Base-by-base conservation (phyloP, 2,888 invertebrate species). In the Pyrocoelia pectoralis region DNA sequence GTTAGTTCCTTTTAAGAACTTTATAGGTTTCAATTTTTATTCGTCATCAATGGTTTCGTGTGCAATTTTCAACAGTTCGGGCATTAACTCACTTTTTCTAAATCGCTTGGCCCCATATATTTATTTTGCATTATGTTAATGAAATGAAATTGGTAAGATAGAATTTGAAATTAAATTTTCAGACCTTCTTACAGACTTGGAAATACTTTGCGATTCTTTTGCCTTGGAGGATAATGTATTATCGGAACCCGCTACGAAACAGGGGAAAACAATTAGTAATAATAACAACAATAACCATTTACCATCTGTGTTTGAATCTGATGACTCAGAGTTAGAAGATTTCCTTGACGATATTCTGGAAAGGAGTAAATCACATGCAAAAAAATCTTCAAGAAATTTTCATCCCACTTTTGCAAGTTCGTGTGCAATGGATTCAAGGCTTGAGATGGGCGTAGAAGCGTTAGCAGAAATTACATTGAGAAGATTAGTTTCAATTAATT, bases 251-350 rank as follows among this genome's bases (percentile, higher is more conserved):
- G 56, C 68, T 12, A 51, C 61, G 12, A 69, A 60, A 54, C 73
- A 73, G 54, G 70, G 71, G n/a, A 76, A 74, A 66, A 74, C 68
- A 8, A 60, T 70, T 14, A 64, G 52, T 38, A 67, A 50, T 57
- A 59, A 46, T 1, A 82, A 81, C 62, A 81, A 80, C 3, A 83
- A 82, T 59, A 83, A 82, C 40, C 82, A 81, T 66, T 77, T 91
- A 48, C 89, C 90, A 0, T 91, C 91, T 13, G 84, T 92, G 10
- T 87, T 89, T 29, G 93, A 93, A 76, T 92, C 91, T 0, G 93
- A 93, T 66, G 93, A 93, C 74, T 92, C 92, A 0, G 93, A 93
- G 72, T 84, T 91, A 1, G 93, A 93, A 74, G 93, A 92, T 70
- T 88, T 91, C 65, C 81, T 92, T 0, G 92, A 91, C 68, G 89